Conservation (phyloP, 2,797 vertebrate species). For the Oreonectes daqikongensis region DNA sequence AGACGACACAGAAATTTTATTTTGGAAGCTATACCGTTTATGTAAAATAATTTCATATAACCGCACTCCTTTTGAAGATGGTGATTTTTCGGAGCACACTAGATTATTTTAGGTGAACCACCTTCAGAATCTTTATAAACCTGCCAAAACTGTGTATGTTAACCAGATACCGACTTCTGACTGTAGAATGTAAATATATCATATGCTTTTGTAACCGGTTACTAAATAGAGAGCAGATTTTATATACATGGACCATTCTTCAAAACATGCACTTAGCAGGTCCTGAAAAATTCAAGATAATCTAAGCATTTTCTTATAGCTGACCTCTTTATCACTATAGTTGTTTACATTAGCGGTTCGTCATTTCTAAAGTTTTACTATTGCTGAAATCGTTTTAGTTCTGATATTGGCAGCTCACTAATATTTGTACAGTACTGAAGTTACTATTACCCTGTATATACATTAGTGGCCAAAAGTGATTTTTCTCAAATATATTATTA, state of each 20-base stretch:
- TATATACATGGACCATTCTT: slow-evolving; percentile 16
- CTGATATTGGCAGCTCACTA: slow-evolving; percentile 46
- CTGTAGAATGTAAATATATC: slow-evolving; percentile 39
- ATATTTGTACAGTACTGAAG: slow-evolving; percentile 16
- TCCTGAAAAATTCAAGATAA: neutral
- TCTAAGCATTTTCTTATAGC: slow-evolving; percentile 12
- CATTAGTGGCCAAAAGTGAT: no score
- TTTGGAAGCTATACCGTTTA: slow-evolving; percentile 26
- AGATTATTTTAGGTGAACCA: neutral
- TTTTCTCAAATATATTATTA: no score
- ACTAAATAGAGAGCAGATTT: slow-evolving; percentile 28
- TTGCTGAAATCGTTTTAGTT: neutral
- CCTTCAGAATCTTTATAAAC: slow-evolving; percentile 13
- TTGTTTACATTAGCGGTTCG: slow-evolving; percentile 11
- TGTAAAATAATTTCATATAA: slow-evolving; percentile 20
- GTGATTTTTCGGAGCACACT: neutral
- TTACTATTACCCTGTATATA: neutral
- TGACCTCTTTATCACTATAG: neutral
- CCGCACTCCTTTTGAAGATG: neutral
- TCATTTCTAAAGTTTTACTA: neutral
- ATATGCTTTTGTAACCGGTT: neutral
- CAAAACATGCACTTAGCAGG: neutral
- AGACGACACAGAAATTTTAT: slow-evolving; percentile 8
- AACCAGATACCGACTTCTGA: slow-evolving; percentile 28
- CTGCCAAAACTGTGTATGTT: slow-evolving; percentile 20